phyloP scores from a whole-genome alignment of 92 coral and sea anemone species.

The Heteractis magnifica region DNA sequence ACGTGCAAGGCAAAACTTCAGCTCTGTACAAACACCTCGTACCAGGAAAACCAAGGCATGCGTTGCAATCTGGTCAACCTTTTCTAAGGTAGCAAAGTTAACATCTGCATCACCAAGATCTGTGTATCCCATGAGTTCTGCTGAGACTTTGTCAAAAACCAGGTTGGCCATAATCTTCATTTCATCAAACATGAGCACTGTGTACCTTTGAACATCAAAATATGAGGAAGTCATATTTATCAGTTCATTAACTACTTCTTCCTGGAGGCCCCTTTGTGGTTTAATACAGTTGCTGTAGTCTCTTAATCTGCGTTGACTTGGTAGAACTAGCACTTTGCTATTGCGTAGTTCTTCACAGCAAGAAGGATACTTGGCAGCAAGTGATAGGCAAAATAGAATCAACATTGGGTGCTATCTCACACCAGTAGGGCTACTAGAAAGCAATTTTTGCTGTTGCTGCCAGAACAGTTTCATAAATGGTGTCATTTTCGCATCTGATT shows the following conservation, averaged over 20 bases:
- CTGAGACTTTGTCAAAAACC: constrained; percentile 41
- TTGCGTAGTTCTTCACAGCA: constrained; percentile 54
- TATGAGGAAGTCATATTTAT: constrained; percentile 25
- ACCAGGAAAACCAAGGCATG: constrained; percentile 47
- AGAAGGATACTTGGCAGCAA: constrained; percentile 59
- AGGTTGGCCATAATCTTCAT: constrained; percentile 40
- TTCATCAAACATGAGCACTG: constrained; percentile 38
- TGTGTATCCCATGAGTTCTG: constrained; percentile 38
- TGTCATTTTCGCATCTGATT: constrained; percentile 20
- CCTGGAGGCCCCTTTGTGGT: constrained; percentile 42
- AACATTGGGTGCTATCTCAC: constrained; percentile 61
- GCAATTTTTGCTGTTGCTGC: constrained; percentile 47
- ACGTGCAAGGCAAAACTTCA: constrained; percentile 43
- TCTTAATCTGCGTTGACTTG: constrained; percentile 50
- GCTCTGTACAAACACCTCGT: constrained; percentile 48
- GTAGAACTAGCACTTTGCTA: constrained; percentile 50
- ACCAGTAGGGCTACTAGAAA: constrained; percentile 35
- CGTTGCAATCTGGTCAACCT: constrained; percentile 41
- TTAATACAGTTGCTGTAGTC: constrained; percentile 41
- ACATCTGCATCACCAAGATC: constrained; percentile 52
- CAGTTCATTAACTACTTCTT: constrained; percentile 29
- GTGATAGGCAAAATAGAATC: constrained; percentile 52
- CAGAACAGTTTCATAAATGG: constrained; percentile 34
- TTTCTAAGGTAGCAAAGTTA: constrained; percentile 38
- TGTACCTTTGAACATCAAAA: constrained; percentile 40